Conservation (phyloP, 37 sponge, comb jelly and placozoan genomes). For the Cladorhizidae sp. region DNA sequence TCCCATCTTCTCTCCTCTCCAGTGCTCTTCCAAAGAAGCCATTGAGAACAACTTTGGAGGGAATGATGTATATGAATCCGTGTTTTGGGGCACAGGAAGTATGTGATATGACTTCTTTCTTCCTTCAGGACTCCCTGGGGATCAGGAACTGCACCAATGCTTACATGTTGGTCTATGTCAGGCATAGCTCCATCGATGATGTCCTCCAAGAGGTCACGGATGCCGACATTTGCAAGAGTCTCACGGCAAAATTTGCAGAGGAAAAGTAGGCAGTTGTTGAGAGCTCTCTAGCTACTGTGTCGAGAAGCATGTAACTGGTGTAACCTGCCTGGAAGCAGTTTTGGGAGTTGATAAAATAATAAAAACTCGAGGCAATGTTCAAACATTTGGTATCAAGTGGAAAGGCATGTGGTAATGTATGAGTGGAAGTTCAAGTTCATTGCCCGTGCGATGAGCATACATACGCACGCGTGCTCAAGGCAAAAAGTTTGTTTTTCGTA, state of each 20-base stretch:
- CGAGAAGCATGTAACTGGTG: no score
- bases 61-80: conserved; percentile 69
- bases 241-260: conserved; percentile 80
- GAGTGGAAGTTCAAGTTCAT: no score
- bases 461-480: no score
- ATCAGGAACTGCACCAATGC: conserved; percentile 95
- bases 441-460: no score
- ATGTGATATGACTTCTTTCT: background rate
- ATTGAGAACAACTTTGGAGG: conserved; percentile 97
- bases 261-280: conserved; percentile 94
- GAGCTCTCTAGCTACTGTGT: no score
- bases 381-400: no score
- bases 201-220: conserved; percentile 77
- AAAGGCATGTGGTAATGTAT: no score
- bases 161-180: conserved; percentile 98
- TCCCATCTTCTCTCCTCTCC: background rate
- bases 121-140: conserved; percentile 41
- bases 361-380: no score
- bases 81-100: background rate
- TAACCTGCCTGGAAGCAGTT: no score
- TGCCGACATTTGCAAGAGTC: conserved; percentile 77
- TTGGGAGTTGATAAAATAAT: no score
- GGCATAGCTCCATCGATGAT: conserved; percentile 71
- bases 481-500: no score
- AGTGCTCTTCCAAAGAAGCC: conserved; percentile 91